phyloP scores from a whole-genome alignment of 2,797 vertebrate species.

The Simalia tracyae region DNA sequence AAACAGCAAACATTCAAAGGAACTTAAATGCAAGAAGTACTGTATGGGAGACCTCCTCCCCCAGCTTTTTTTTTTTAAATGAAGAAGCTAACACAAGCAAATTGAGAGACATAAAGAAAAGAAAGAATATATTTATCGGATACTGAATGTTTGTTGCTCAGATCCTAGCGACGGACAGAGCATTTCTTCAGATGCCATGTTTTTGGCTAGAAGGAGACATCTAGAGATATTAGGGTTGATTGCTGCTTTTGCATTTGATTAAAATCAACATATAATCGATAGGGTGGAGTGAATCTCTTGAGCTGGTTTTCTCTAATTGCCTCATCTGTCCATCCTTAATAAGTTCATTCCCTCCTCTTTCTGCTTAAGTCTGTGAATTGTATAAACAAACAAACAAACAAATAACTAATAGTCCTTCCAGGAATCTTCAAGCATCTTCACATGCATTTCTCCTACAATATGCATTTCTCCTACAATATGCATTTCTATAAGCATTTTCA shows the following conservation, averaged over 20 bases:
- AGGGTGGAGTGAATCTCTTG: background rate
- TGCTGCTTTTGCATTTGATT: background rate
- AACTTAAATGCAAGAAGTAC: background rate
- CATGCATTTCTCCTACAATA: background rate
- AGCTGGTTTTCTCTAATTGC: background rate
- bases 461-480: background rate
- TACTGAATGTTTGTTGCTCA: background rate
- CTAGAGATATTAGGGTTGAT: background rate
- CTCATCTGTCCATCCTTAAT: background rate
- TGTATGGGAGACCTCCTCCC: background rate
- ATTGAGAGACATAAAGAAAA: background rate
- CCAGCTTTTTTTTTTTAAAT: background rate
- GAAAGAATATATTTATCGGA: background rate
- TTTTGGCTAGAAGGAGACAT: background rate
- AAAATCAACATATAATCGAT: background rate
- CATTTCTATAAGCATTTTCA: background rate
- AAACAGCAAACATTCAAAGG: background rate
- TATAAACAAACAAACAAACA: background rate
- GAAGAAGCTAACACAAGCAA: background rate
- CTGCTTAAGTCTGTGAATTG: background rate
- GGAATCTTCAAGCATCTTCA: background rate
- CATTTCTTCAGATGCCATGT: background rate
- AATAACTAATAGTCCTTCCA: background rate
- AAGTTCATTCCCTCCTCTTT: background rate
- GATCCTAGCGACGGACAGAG: background rate